Conservation (phyloP, 2,113 vertebrate genomes). For the Centropus bengalensis region DNA sequence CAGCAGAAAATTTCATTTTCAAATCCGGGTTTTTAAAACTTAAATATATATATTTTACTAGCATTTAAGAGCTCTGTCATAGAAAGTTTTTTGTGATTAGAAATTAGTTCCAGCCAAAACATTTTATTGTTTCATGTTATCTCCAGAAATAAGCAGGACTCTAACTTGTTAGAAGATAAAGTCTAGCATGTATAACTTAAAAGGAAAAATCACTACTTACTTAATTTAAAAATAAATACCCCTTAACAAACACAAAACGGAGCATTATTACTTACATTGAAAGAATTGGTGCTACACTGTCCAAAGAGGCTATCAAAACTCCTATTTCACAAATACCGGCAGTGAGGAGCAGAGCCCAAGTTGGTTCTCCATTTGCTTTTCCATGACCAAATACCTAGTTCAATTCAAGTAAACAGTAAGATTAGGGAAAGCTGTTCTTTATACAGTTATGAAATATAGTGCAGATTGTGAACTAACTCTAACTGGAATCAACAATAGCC, state of each 20-base stretch:
- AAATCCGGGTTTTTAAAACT: background rate
- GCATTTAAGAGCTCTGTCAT: background rate
- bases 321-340: constrained; percentile 93
- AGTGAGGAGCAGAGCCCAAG: constrained; percentile 94
- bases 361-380: constrained; percentile 95
- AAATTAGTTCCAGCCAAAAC: background rate
- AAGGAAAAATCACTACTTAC: background rate
- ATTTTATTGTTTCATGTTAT: background rate
- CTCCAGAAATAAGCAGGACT: background rate
- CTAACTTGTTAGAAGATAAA: background rate
- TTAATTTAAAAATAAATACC: background rate
- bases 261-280: constrained; percentile 85
- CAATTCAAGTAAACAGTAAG: background rate
- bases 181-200: background rate
- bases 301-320: constrained; percentile 94
- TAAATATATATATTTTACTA: background rate
- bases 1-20: background rate
- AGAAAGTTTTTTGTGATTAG: background rate
- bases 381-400: constrained; percentile 92
- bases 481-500: background rate
- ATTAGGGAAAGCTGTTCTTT: background rate
- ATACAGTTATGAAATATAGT: background rate
- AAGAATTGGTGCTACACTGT: constrained; percentile 94
- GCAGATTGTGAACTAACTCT: background rate
- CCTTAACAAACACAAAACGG: background rate